Base-by-base conservation (phyloP, 2,113 vertebrate species). In the Syngnathus scovelli region DNA sequence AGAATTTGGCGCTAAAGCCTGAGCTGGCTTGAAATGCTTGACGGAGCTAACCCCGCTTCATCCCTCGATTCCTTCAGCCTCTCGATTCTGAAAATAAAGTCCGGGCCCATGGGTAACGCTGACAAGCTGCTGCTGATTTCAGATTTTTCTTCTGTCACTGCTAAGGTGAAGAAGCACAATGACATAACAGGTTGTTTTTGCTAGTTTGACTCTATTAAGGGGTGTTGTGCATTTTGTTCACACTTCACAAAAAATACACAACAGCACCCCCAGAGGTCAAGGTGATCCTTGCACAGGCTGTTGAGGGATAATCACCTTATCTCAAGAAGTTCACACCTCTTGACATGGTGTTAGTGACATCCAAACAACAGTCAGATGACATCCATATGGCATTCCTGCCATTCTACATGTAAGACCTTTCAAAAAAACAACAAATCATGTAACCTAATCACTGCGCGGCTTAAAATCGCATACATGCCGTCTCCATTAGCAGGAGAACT, bases 51-150 rank as follows among this genome's bases (percentile, higher is more conserved):
- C 44, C 27, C 39, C 43, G 54, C 36, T 33, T 21, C 15, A 33
- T 37, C 11, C 21, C 16, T n/a, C 56, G 5, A 33, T 12, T 13
- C 23, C 21, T 21, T 64, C 9, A 11, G 44, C 41, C 38, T 13
- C 55, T 65, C 56, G 61, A 67, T 44, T 72, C 48, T 44, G 51
- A 71, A 74, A 84, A 82, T 68, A 76, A 10, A 55, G 67, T 44
- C 23, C 58, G 61, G 43, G 16, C 48, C 36, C 64, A 44, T 68
- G 76, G 68, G 73, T 51, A 74, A 66, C 60, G 49, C 51, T 54
- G 68, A 61, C 64, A 11, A 58, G n/a, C 66, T 15, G 61, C 59
- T 36, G n/a, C 36, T n/a, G 11, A 43, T 12, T 43, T 43, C 41
- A 2, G 41, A 43, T 43, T 43, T 43, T 43, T 43, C 12, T 11